These are phyloP conservation scores for Orbicella faveolata DNA, from an alignment of 64 coral and sea anemone species.

Conservation along the genomic window DNA sequence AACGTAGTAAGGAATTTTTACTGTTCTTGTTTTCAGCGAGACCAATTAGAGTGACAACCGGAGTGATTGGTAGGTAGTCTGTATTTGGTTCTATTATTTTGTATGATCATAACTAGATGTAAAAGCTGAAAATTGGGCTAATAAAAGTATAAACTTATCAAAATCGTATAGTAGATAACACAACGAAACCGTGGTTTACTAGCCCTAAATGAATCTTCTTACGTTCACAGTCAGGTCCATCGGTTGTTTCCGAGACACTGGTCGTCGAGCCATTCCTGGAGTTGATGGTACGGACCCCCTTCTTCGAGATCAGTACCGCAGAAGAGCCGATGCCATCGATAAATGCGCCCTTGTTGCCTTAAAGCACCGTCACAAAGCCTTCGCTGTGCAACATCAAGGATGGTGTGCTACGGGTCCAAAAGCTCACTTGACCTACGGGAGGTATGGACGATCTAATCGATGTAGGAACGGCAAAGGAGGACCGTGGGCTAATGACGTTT, in stretches of 20 bases:
- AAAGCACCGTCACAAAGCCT: conserved; percentile 16
- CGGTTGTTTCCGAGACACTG: conserved; percentile 46
- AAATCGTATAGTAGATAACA: too few species aligned
- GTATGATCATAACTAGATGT: neutral
- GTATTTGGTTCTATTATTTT: neutral
- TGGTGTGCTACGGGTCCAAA: conserved; percentile 52
- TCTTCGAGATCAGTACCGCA: conserved; percentile 12
- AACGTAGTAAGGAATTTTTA: neutral
- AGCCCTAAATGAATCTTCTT: neutral
- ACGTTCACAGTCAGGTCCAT: neutral
- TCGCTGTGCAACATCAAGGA: conserved; percentile 67
- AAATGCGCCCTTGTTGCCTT: conserved; percentile 54
- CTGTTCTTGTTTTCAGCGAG: conserved; percentile 11
- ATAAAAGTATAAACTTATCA: too few species aligned
- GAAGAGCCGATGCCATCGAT: conserved; percentile 29
- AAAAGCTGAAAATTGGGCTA: too few species aligned
- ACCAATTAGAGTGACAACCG: conserved; percentile 12
- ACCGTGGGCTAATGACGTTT: conserved; percentile 79
- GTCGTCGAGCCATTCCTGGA: conserved; percentile 32
- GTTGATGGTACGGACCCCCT: conserved; percentile 38
- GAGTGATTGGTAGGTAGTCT: conserved; percentile 10
- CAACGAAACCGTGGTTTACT: neutral
- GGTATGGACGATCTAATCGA: conserved; percentile 47
- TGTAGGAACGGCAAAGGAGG: conserved; percentile 68
- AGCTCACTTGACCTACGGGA: conserved; percentile 64